These are phyloP conservation scores for Cisticola juncidis DNA, from an alignment of 2,113 vertebrate genomes.

Conservation along the genomic window DNA sequence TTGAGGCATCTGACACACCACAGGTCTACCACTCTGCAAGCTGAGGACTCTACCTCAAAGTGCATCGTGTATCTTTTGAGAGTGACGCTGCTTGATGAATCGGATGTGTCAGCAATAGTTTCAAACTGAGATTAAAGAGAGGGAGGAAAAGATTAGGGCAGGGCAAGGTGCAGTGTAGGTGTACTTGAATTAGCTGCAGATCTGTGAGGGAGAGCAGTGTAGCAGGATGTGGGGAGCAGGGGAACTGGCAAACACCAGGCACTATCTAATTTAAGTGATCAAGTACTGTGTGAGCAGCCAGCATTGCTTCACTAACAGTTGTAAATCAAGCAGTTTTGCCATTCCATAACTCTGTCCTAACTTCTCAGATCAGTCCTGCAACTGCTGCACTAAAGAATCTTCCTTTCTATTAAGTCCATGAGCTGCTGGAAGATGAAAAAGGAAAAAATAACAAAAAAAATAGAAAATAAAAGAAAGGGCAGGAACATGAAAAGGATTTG, in stretches of 20 bases:
- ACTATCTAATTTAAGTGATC: neutral
- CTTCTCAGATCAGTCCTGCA: neutral
- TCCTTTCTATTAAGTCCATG: neutral
- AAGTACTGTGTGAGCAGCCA: rapidly evolving
- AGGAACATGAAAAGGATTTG: slow-evolving; percentile 16
- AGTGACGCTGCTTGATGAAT: slow-evolving; percentile 87
- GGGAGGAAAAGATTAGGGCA: neutral
- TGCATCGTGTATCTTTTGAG: slow-evolving; percentile 91
- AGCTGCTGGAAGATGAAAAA: neutral
- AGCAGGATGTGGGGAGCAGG: neutral
- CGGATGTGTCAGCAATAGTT: slow-evolving; percentile 84
- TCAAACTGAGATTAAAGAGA: slow-evolving; percentile 85
- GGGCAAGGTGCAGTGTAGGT: neutral
- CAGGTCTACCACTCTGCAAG: neutral
- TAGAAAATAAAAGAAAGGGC: neutral
- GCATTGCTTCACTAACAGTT: neutral
- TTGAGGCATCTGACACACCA: neutral
- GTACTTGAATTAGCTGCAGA: neutral
- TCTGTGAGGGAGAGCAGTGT: neutral
- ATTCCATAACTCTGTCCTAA: neutral
- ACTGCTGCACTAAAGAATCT: neutral
- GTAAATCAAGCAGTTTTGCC: neutral
- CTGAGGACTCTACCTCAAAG: slow-evolving; percentile 83
- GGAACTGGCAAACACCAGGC: neutral
- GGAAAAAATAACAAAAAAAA: rapidly evolving